phyloP scores from a whole-genome alignment of 2,888 invertebrate species.

The Caenorhabditis uteleia region DNA sequence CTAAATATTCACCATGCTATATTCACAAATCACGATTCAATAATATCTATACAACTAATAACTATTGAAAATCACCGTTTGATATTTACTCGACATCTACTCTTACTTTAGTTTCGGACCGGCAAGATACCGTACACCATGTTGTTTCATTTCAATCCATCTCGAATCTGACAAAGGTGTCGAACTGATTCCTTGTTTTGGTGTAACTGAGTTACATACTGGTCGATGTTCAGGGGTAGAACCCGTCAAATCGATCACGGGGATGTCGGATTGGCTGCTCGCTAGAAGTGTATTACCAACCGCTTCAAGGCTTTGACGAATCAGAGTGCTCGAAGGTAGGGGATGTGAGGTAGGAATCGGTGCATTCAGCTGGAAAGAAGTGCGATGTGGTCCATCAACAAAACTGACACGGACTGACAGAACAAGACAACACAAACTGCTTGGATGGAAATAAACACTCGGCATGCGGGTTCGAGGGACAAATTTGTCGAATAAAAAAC shows the following conservation, averaged over 20 bases:
- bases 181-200: neutral
- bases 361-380: neutral
- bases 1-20: too few species aligned
- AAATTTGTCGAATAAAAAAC: too few species aligned
- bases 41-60: neutral
- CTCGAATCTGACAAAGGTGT: conserved; percentile 17
- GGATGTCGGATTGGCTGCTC: conserved; percentile 14
- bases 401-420: too few species aligned
- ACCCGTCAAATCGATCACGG: neutral
- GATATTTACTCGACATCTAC: too few species aligned
- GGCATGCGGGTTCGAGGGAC: too few species aligned
- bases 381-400: too few species aligned
- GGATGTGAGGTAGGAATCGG: conserved; percentile 8
- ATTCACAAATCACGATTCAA: conserved; percentile 2
- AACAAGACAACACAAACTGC: too few species aligned
- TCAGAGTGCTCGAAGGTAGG: neutral
- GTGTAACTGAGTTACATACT: neutral
- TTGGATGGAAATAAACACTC: too few species aligned
- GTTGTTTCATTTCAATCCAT: conserved; percentile 10
- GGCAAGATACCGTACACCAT: conserved; percentile 1
- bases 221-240: neutral
- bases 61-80: neutral
- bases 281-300: conserved; percentile 19
- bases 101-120: conserved; percentile 30
- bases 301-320: neutral